Evolutionary conservation across 2,888 invertebrate species (phyloP).

Genomic region (Lithophane semibrunnea): DNA sequence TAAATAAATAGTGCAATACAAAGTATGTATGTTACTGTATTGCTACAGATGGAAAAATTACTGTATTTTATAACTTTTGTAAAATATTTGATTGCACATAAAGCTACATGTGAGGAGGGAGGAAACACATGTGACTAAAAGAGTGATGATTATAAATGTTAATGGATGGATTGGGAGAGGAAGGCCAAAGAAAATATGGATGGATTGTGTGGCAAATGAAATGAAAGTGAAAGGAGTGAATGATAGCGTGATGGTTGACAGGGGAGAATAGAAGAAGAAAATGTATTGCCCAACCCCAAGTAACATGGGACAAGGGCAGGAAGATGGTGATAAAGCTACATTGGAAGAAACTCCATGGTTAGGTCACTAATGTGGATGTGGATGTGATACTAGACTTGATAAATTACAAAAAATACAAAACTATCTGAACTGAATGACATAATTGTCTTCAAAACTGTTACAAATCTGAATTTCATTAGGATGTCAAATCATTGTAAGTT

Average conservation of each 20-base stretch:
- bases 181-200: too few relatives aligned
- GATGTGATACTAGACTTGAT: neutral
- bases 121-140: too few relatives aligned
- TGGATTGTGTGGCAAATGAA: too few relatives aligned
- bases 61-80: neutral
- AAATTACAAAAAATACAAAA: neutral
- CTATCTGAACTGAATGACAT: neutral
- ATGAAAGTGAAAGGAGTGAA: too few relatives aligned
- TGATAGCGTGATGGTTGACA: too few relatives aligned
- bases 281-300: too few relatives aligned
- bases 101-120: neutral
- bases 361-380: neutral
- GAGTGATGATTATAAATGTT: too few relatives aligned
- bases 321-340: too few relatives aligned
- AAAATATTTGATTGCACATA: neutral
- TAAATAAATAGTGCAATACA: neutral
- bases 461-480: neutral
- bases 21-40: neutral
- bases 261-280: too few relatives aligned
- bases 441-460: neutral
- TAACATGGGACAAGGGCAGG: too few relatives aligned
- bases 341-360: neutral
- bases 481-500: neutral
- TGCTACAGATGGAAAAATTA: neutral
- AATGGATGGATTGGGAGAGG: too few relatives aligned